Conservation (phyloP, 1,140 invertebrate genomes). For the Trypoxylus dichotomus region DNA sequence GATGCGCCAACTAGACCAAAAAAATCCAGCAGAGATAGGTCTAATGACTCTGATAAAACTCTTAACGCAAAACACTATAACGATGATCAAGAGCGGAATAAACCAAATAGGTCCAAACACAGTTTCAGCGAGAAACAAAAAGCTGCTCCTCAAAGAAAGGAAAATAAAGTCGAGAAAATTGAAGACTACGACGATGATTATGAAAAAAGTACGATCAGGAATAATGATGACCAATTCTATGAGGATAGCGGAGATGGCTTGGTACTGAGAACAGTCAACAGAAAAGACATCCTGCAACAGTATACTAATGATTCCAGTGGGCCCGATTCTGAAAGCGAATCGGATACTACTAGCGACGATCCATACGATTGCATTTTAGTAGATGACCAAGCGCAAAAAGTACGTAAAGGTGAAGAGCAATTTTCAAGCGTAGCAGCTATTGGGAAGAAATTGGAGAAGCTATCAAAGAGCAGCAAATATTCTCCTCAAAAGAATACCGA, state of each 20-base stretch:
- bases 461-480: slow-evolving; percentile 52
- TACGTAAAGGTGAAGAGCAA: slow-evolving; percentile 42
- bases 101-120: not conserved
- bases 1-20: slow-evolving; percentile 36
- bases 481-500: slow-evolving; percentile 51
- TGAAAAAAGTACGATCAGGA: slow-evolving; percentile 47
- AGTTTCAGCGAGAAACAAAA: slow-evolving; percentile 32
- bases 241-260: slow-evolving; percentile 64
- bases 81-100: slow-evolving; percentile 28
- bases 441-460: slow-evolving; percentile 56
- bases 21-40: slow-evolving; percentile 46
- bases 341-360: slow-evolving; percentile 68
- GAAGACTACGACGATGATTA: slow-evolving; percentile 30
- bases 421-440: slow-evolving; percentile 54
- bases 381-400: slow-evolving; percentile 62
- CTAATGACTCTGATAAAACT: slow-evolving; percentile 52
- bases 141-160: not conserved
- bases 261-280: slow-evolving; percentile 65
- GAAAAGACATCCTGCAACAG: slow-evolving; percentile 69
- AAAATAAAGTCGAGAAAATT: not conserved
- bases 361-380: slow-evolving; percentile 74
- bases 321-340: slow-evolving; percentile 56
- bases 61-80: slow-evolving; percentile 40
- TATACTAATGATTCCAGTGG: slow-evolving; percentile 62
- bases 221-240: slow-evolving; percentile 63